A percentile compares a stretch with the other conserved stretches of the same genome.
Evolutionary conservation across 2,888 invertebrate genomes (phyloP).

Genomic region (Cephalotes varians): DNA sequence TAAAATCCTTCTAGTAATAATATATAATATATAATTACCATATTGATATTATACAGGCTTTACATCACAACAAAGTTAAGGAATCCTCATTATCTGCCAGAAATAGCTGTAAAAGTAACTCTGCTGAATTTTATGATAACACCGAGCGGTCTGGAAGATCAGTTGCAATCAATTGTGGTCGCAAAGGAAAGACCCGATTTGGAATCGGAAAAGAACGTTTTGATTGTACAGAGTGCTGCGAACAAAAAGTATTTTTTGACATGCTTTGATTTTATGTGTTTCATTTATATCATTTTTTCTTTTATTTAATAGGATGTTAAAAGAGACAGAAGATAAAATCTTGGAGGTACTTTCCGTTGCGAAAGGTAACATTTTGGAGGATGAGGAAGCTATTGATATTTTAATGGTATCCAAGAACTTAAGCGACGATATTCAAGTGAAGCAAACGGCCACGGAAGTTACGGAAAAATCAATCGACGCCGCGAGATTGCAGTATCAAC

Average conservation of each 20-base stretch:
- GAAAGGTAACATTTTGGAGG: constrained; percentile 94
- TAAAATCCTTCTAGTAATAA: neutral
- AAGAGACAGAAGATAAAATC: constrained; percentile 97
- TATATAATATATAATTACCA: neutral
- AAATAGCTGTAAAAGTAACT: constrained; percentile 96
- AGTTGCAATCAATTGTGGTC: constrained; percentile 95
- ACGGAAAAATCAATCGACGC: constrained; percentile 96
- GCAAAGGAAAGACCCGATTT: constrained; percentile 96
- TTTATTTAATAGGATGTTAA: constrained; percentile 87
- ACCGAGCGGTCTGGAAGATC: constrained; percentile 94
- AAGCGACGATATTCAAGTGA: constrained; percentile 96
- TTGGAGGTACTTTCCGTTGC: constrained; percentile 91
- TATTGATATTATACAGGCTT: constrained; percentile 87
- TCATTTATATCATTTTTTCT: neutral
- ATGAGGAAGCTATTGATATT: constrained; percentile 95
- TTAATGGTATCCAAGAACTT: constrained; percentile 96
- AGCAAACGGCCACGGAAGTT: constrained; percentile 95
- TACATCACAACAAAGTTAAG: constrained; percentile 97
- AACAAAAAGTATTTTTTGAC: constrained; percentile 87
- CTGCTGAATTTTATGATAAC: constrained; percentile 97
- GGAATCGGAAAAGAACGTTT: constrained; percentile 95
- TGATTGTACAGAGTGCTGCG: constrained; percentile 95
- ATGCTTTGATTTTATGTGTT: neutral
- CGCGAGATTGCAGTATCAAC: constrained; percentile 94
- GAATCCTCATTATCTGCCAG: constrained; percentile 97